Evolutionary conservation across 2,113 vertebrate species (phyloP).

Genomic region (Crypturellus undulatus): DNA sequence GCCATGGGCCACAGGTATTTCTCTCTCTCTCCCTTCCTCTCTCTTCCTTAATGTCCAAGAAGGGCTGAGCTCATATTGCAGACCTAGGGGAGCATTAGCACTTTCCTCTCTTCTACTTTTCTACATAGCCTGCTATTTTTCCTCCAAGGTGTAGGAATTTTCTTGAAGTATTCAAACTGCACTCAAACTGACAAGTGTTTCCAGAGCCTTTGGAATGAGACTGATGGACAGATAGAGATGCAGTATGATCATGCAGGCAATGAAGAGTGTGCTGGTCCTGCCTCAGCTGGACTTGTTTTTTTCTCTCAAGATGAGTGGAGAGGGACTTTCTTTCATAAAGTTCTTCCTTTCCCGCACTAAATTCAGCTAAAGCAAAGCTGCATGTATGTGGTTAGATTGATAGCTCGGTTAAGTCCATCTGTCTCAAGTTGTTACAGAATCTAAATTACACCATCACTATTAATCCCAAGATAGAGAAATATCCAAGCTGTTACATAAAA

Average conservation of each 20-base stretch:
- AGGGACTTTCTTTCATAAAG: neutral
- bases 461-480: constrained; percentile 26
- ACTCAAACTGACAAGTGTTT: neutral
- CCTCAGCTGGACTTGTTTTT: neutral
- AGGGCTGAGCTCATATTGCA: neutral
- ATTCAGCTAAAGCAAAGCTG: neutral
- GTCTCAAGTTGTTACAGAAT: constrained; percentile 10
- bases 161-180: neutral
- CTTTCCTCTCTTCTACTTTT: neutral
- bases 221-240: neutral
- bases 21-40: no score
- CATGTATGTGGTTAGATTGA: neutral
- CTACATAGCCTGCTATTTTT: neutral
- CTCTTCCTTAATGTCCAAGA: neutral
- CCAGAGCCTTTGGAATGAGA: neutral
- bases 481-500: constrained; percentile 23
- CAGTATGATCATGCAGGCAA: neutral
- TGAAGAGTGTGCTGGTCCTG: neutral
- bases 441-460: constrained; percentile 41
- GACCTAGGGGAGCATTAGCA: neutral
- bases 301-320: neutral
- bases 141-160: neutral
- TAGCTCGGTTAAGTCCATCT: constrained; percentile 36
- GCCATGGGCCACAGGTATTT: neutral
- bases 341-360: neutral